Base-by-base conservation (phyloP, 1,140 invertebrate genomes). In the Mizuhopecten yessoensis region DNA sequence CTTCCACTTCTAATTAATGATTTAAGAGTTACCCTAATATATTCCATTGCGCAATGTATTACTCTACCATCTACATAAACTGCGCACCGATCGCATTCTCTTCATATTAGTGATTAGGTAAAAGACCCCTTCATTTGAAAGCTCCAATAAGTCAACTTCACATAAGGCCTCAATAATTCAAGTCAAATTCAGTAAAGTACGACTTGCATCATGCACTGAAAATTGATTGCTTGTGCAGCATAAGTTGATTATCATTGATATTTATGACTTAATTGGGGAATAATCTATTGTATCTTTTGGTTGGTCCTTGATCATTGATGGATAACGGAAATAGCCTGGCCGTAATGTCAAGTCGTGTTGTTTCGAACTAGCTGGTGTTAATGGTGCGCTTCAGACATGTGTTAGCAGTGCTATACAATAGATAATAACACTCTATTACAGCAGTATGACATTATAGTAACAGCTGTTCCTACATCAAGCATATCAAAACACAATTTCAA, bases 201-300 rank as follows among this genome's bases (percentile, higher is more conserved):
- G 15, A 49, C 15, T 13, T 49, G 20, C 45, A 49, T 15, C 20
- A 20, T 20, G 15, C 1, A 20, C 11, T 49, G 20, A 23, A 49
- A 49, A 49, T 49, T 49, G 45, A 49, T 49, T 49, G 20, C 15
- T 20, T n/a, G n/a, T n/a, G n/a, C n/a, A n/a, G n/a, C n/a, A n/a
- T n/a, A n/a, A n/a, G n/a, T n/a, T n/a, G n/a, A n/a, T n/a, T n/a
- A n/a, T n/a, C n/a, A n/a, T 29, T 75, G 57, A n/a, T 75, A 29
- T 75, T 75, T 75, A 75, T 75, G 57, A 75, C 57, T 23, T 75
- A 75, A 75, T 75, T 75, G n/a, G n/a, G 57, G n/a, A 9, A 75
- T 75, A 75, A 29, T 75, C n/a, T 29, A 75, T 75, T 29, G 1
- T n/a, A 75, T 75, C 20, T n/a, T n/a, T n/a, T n/a, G n/a, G n/a